These are phyloP conservation scores for Molanna angustata DNA, from an alignment of 2,888 invertebrate species.

Conservation along the genomic window DNA sequence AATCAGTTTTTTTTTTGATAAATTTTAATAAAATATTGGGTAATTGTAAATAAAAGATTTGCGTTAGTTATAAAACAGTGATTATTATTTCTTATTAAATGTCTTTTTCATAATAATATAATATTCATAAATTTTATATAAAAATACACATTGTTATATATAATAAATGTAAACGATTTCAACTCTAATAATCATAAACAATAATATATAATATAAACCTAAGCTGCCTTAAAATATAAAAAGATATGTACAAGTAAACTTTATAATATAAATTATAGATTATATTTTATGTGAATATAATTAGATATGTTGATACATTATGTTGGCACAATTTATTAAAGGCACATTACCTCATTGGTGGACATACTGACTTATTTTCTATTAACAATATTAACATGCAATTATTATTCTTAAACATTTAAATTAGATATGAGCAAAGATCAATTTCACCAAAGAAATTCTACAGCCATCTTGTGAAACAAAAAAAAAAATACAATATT, in stretches of 20 bases:
- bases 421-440: too few species aligned
- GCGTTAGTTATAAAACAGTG: too few species aligned
- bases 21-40: too few species aligned
- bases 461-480: too few species aligned
- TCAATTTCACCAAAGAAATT: too few species aligned
- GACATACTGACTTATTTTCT: conserved; percentile 16
- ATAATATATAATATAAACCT: conserved; percentile 20
- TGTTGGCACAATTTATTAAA: conserved; percentile 28
- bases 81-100: conserved; percentile 26
- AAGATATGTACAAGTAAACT: conserved; percentile 25
- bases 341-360: conserved; percentile 29
- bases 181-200: conserved; percentile 11
- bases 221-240: conserved; percentile 23
- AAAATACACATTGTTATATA: conserved; percentile 23
- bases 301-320: conserved; percentile 26
- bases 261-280: conserved; percentile 10
- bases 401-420: too few species aligned
- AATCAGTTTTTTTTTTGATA: too few species aligned
- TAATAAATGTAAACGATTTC: conserved; percentile 4
- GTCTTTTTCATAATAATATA: conserved; percentile 24
- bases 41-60: too few species aligned
- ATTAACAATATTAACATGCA: too few species aligned
- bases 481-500: too few species aligned
- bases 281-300: too few species aligned
- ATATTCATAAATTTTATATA: conserved; percentile 26